Evolutionary conservation across 1,140 invertebrate species (phyloP).

Genomic region (Brachystomella parvula): DNA sequence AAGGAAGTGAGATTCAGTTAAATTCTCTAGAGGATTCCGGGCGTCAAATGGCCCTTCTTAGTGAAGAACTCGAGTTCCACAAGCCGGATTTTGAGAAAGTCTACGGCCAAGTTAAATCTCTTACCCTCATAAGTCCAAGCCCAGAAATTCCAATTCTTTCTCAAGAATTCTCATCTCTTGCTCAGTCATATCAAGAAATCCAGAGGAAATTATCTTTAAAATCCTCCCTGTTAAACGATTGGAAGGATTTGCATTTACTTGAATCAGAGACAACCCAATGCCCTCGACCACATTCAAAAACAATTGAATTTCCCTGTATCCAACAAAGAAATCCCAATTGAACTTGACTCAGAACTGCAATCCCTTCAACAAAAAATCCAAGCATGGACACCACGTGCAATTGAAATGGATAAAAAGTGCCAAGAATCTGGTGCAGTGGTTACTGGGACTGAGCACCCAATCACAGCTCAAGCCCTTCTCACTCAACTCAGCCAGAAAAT

Average conservation of each 20-base stretch:
- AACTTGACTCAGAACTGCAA: conserved; percentile 47
- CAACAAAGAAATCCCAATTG: conserved; percentile 23
- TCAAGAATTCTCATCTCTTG: conserved; percentile 62
- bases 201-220: no score
- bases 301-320: conserved; percentile 45
- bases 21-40: conserved; percentile 68
- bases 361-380: conserved; percentile 55
- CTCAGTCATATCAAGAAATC: conserved; percentile 64
- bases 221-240: no score
- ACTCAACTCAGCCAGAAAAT: conserved; percentile 61
- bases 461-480: conserved; percentile 60
- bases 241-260: no score
- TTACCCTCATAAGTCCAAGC: conserved; percentile 57
- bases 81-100: conserved; percentile 62
- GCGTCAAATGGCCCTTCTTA: conserved; percentile 65
- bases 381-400: conserved; percentile 59
- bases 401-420: conserved; percentile 58
- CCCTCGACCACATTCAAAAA: conserved; percentile 46
- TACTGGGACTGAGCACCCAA: conserved; percentile 54
- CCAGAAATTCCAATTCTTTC: conserved; percentile 64
- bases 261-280: no score
- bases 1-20: conserved; percentile 62
- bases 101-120: conserved; percentile 70
- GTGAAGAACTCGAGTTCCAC: conserved; percentile 73
- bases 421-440: conserved; percentile 50